Evolutionary conservation across 2,113 vertebrate species (phyloP).

Genomic region (Xiphorhynchus elegans): DNA sequence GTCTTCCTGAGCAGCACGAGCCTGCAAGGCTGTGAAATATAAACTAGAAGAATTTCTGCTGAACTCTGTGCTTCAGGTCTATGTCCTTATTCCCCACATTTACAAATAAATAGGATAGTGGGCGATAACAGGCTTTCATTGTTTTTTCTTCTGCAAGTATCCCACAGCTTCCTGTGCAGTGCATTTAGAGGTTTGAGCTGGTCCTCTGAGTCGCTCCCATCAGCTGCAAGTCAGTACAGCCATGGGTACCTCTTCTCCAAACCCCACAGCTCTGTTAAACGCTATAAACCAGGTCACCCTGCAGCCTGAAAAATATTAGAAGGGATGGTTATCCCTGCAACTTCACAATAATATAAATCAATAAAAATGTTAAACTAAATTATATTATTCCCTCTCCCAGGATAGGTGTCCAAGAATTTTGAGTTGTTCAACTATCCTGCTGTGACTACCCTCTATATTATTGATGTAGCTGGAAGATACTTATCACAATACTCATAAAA

Average conservation of each 20-base stretch:
- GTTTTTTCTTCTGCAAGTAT: background rate
- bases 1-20: background rate
- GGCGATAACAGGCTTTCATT: background rate
- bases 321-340: background rate
- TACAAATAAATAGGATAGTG: background rate
- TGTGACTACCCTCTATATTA: background rate
- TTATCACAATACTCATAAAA: background rate
- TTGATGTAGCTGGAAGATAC: background rate
- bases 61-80: background rate
- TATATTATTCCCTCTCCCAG: accelerated
- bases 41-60: background rate
- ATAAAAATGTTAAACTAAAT: background rate
- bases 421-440: background rate
- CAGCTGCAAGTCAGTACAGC: background rate
- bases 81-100: background rate
- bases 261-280: background rate
- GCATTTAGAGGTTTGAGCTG: background rate
- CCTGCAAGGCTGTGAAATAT: background rate
- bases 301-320: background rate
- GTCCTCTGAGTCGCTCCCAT: accelerated
- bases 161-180: background rate
- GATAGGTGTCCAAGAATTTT: background rate
- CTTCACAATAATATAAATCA: background rate
- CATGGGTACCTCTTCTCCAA: background rate
- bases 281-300: background rate